Conservation (phyloP, 37 sponge, comb jelly and placozoan genomes). For the Cliona cf. orientalis region DNA sequence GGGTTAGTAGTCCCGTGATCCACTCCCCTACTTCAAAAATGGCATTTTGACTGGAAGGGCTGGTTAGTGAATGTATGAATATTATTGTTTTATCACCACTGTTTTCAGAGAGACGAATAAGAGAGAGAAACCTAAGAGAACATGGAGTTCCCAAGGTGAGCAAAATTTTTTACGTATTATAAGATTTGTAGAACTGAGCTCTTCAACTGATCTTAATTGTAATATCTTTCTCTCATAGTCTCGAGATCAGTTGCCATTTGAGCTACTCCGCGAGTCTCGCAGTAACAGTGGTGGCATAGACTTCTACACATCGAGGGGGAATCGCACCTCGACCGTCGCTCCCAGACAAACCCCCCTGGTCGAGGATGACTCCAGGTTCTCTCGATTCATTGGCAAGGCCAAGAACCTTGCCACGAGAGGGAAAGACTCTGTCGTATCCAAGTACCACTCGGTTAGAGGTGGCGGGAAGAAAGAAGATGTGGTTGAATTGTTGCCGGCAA, state of each 20-base stretch:
- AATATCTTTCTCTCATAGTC: slow-evolving; percentile 3
- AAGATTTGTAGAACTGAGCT: neutral
- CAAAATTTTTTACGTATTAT: neutral
- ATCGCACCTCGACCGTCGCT: neutral
- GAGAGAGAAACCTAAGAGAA: slow-evolving; percentile 66
- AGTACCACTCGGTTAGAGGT: slow-evolving; percentile 5
- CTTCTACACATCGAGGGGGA: neutral
- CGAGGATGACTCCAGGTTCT: slow-evolving; percentile 19
- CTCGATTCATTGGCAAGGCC: slow-evolving; percentile 3
- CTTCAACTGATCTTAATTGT: neutral
- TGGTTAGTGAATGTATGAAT: neutral
- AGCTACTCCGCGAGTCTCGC: slow-evolving; percentile 21
- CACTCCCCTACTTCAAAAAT: neutral
- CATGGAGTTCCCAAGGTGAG: slow-evolving; percentile 23
- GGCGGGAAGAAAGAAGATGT: slow-evolving; percentile 8
- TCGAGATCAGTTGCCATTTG: slow-evolving; percentile 35
- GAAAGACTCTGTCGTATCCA: slow-evolving; percentile 8
- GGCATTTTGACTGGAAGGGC: neutral
- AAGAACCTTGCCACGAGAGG: slow-evolving; percentile 24
- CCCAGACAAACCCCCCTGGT: neutral
- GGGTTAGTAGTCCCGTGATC: neutral
- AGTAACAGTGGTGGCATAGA: neutral
- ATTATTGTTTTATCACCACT: neutral
- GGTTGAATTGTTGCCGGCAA: slow-evolving; percentile 25
- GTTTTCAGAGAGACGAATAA: slow-evolving; percentile 56